Evolutionary conservation across 2,797 vertebrate genomes (phyloP), one percentile per base, ranked within the genome.

Genomic region (Etheostoma nigrum): DNA sequence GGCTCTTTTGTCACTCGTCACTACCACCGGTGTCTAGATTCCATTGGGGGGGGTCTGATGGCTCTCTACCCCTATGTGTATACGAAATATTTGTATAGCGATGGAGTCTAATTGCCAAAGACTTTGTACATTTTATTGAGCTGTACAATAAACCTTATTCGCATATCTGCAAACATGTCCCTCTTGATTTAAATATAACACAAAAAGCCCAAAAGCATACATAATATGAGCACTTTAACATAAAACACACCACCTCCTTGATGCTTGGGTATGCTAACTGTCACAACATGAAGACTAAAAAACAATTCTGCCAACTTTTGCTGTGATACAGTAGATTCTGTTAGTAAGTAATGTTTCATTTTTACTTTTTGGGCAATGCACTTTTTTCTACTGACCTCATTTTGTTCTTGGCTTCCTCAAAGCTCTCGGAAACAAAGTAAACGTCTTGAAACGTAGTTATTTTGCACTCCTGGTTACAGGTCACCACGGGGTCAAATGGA

Each of bases 371-470:
- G 14, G 47, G 1, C 0, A 65, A 40, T 40, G 13, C 27, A 51
- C n/a, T 27, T 15, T 16, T 40, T 10, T 44, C 10, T 16, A 23
- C 84, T 78, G 88, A 97, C 97, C 96, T 97, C 96, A 98, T 97
- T 85, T 96, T 97, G 83, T 96, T 95, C 84, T 97, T 97, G 84
- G 97, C 97, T 72, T 97, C 96, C 89, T 97, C 97, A 84, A 98
- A 98, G 84, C 96, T 97, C 81, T 97, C 96, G 5, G 97, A 96
- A 74, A 96, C 94, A 82, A 96, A 97, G 82, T 97, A 98, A 76
- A 96, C 95, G 4, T 97, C 96, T 84, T 98, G 97, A 89, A 97
- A 98, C 7, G 96, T 96, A 71, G 97, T 97, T 81, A 98, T 97
- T 84, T 96, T 89, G 84, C 96, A 97, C 78, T 97, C 96, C 85